Evolutionary conservation across 2,888 invertebrate genomes (phyloP), one percentile per base, ranked within the genome.

Genomic region (Pardosa pseudoannulata): DNA sequence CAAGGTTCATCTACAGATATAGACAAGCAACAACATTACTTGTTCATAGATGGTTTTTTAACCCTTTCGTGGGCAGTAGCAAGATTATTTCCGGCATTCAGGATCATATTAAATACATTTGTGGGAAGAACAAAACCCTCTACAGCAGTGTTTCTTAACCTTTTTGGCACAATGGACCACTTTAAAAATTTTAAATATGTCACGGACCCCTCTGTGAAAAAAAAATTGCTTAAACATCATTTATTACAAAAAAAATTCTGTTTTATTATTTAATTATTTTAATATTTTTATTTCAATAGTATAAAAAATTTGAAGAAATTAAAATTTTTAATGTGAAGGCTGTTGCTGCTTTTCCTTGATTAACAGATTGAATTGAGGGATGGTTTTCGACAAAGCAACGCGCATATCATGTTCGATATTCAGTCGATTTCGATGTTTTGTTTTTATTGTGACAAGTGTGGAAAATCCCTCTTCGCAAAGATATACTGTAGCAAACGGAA

Each of bases 401-500:
- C 65, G 65, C 75, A 75, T 75, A 75, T 75, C 75, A 65, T 75
- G 65, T 75, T 75, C 75, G 75, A 75, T 65, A 65, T 75, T 75
- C 75, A 70, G 78, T 79, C 70, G 62, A 79, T 79, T 79, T 79
- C 70, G 78, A 79, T 79, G 78, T 79, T 70, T 79, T 70, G 70
- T 79, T 79, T 79, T 79, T 79, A 79, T 70, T 79, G 78, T 70
- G 70, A 79, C 78, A 70, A 79, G 78, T 70, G 78, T 79, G 62
- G 78, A 79, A 79, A 56, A 79, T 79, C 62, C 78, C 62, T 70
- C 70, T 79, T 79, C 78, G 70, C 78, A 79, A 70, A 70, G 70
- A 79, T 79, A 79, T 79, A 70, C 70, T 70, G 78, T 79, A 70
- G 78, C 78, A 79, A 79, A 79, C 70, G 78, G 78, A 79, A 79